Evolutionary conservation across 2,113 vertebrate species (phyloP).

Genomic region (Pseudonaja textilis): DNA sequence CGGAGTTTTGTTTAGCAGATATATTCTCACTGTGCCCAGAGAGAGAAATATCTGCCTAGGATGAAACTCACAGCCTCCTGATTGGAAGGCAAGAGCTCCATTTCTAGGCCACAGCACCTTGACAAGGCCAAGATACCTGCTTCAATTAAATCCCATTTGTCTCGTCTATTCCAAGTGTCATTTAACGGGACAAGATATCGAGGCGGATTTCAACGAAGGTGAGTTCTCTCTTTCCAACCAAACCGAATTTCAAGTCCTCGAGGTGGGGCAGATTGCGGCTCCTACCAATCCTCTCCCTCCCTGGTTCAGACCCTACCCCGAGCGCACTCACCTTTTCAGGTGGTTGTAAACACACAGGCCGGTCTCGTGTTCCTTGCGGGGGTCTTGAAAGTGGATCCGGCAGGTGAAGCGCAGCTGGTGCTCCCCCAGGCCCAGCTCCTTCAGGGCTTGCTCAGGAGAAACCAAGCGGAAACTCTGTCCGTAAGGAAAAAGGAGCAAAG

Average conservation of each 20-base stretch:
- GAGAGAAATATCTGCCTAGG: no score
- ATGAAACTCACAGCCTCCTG: no score
- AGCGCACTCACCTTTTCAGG: constrained; percentile 77
- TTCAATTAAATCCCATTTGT: background rate
- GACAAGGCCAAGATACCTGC: background rate
- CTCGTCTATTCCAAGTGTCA: background rate
- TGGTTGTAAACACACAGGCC: constrained; percentile 85
- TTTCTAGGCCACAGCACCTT: background rate
- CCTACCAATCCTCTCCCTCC: background rate
- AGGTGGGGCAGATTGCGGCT: background rate
- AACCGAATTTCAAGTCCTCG: background rate
- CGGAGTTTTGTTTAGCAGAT: no score
- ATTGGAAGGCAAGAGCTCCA: no score
- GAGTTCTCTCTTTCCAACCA: background rate
- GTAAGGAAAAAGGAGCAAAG: background rate
- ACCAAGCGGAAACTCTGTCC: constrained; percentile 87
- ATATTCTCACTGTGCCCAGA: no score
- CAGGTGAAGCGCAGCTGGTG: constrained; percentile 97
- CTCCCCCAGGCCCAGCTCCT: constrained; percentile 90
- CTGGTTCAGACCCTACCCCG: no score
- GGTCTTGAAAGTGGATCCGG: constrained; percentile 88
- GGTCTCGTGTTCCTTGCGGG: constrained; percentile 86
- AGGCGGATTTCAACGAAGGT: background rate
- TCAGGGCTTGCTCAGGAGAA: constrained; percentile 90
- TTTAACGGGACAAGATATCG: background rate